These are phyloP conservation scores for Fragum whitleyi DNA, from an alignment of 2,888 invertebrate genomes.

Conservation along the genomic window DNA sequence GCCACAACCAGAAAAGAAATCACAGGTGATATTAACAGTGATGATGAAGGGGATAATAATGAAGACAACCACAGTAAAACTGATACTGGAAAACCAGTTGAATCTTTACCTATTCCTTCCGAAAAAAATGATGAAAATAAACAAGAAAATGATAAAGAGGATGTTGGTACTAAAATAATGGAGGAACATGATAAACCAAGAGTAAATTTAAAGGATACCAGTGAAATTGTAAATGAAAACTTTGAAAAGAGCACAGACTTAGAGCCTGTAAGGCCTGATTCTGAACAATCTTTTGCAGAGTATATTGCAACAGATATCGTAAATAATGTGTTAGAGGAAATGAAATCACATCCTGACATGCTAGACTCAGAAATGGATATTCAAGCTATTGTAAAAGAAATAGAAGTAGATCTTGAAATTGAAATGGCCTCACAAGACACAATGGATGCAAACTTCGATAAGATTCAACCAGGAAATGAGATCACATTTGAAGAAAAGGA, in stretches of 20 bases:
- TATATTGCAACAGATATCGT: constrained; percentile 47
- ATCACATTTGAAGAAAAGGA: background rate
- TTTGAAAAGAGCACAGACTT: background rate
- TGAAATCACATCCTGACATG: constrained; percentile 41
- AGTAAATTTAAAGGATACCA: background rate
- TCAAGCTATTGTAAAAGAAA: constrained; percentile 44
- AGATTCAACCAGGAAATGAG: constrained; percentile 19
- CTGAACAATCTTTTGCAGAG: constrained; percentile 20
- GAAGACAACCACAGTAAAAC: no score
- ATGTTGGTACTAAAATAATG: background rate
- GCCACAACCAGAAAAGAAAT: no score
- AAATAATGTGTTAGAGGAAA: constrained; percentile 39
- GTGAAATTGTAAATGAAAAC: background rate
- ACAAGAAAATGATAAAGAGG: background rate
- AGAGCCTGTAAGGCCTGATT: background rate
- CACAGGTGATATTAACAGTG: no score
- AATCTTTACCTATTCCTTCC: background rate
- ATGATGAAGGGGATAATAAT: no score
- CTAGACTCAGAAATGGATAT: constrained; percentile 31
- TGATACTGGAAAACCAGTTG: no score
- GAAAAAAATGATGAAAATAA: background rate
- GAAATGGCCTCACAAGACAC: constrained; percentile 14
- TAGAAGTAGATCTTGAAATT: constrained; percentile 32
- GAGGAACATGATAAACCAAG: background rate
- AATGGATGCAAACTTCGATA: background rate